phyloP scores from a whole-genome alignment of 2,113 vertebrate genomes.

The Peromyscus maniculatus region DNA sequence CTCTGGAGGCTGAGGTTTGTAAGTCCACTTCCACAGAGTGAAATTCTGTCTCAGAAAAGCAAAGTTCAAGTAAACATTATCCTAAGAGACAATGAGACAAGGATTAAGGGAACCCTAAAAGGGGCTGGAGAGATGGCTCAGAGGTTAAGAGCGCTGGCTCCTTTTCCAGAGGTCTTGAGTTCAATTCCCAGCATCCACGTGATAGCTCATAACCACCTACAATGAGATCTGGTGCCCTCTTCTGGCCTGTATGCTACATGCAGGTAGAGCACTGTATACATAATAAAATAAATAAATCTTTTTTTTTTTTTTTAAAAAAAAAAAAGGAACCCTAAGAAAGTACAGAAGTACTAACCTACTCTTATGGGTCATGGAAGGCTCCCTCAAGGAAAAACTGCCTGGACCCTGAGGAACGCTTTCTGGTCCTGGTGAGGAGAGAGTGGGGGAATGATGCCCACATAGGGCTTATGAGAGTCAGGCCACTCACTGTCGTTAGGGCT shows the following conservation, averaged over 20 bases:
- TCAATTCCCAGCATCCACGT: too few species aligned
- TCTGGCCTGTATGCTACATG: too few species aligned
- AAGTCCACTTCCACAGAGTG: too few species aligned
- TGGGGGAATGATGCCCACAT: neutral
- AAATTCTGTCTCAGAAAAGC: neutral
- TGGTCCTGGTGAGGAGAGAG: neutral
- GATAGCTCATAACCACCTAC: too few species aligned
- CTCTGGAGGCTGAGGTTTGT: neutral
- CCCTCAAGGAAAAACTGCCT: neutral
- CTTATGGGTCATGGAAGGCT: neutral
- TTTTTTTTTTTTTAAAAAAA: too few species aligned
- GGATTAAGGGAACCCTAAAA: neutral
- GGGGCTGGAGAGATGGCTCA: too few species aligned
- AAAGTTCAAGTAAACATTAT: neutral
- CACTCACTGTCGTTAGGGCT: neutral
- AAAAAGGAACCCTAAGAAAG: neutral
- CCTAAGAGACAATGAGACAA: neutral
- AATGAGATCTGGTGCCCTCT: too few species aligned
- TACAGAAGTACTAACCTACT: neutral
- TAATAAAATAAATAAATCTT: too few species aligned
- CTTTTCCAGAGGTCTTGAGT: too few species aligned
- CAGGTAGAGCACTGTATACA: too few species aligned
- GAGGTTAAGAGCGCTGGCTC: too few species aligned
- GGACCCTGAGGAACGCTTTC: neutral
- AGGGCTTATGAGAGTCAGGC: too few species aligned